Base-by-base conservation (phyloP, 1,140 invertebrate species). In the Drosophila jambulina region DNA sequence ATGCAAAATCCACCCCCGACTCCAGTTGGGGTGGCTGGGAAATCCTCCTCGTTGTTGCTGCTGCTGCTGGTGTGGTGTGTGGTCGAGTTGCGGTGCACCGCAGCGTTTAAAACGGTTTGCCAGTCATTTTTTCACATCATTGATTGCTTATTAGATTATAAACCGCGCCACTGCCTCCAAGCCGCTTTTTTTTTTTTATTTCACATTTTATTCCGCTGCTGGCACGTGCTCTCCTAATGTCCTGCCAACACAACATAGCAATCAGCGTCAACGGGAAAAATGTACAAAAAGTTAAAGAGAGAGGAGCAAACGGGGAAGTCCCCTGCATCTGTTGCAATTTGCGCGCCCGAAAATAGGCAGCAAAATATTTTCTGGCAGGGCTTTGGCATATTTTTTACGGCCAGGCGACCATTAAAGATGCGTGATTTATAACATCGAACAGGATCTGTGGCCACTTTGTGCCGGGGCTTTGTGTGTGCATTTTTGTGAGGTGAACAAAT, bases 101-200 rank as follows among this genome's bases (percentile, higher is more conserved):
- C 83, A 88, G 77, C 77, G 80, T 78, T 87, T 88, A 83, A 87
- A 87, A 78, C 65, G 83, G 84, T 81, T 87, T 88, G 77, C 72
- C 83, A 87, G 83, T 87, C 80, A 87, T 87, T 87, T 87, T 87
- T 87, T 87, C 83, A 84, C 83, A 83, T 87, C 83, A 87, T 87
- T 87, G 83, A 87, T 87, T 87, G 83, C 83, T 87, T 87, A 87
- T 87, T 87, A 87, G 83, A 87, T 87, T 87, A 87, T 84, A 83
- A 80, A 71, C 60, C 76, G 76, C 83, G 80, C 80, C 80, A 78
- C 63, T 81, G 82, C 59, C 72, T 71, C 38, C 27, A 8, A 42
- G 21, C 48, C 21, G 23, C 3, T 12, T 57, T 53, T 54, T 54
- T 54, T 54, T 36, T 53, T 64, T 58, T 59, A 57, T 56, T 38